Conservation (phyloP, 1,140 invertebrate genomes). For the Eubasilissa regina region DNA sequence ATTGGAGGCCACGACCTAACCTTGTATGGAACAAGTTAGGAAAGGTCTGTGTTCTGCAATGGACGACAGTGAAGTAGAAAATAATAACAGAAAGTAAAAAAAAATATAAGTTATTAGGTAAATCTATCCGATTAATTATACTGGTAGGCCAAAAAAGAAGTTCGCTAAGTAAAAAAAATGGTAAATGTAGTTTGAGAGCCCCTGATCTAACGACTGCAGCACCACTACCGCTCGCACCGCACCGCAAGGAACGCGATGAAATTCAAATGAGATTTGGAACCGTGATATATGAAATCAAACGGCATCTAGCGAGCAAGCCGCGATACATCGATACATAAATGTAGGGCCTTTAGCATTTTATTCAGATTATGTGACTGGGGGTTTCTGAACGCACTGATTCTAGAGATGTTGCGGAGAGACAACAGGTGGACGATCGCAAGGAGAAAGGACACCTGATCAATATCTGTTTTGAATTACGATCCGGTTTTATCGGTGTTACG, state of each 20-base stretch:
- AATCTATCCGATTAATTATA: no score
- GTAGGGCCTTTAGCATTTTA: constrained; percentile 53
- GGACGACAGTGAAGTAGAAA: no score
- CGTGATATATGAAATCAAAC: constrained; percentile 59
- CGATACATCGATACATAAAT: constrained; percentile 52
- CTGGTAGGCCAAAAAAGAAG: no score
- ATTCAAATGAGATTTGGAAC: constrained; percentile 56
- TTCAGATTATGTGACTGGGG: constrained; percentile 47
- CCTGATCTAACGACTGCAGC: constrained; percentile 18
- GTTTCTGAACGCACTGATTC: constrained; percentile 45
- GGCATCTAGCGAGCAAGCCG: constrained; percentile 36
- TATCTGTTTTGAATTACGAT: constrained; percentile 32
- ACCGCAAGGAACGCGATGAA: constrained; percentile 44
- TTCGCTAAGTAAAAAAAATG: no score
- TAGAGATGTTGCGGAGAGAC: constrained; percentile 43
- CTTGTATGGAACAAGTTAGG: no score
- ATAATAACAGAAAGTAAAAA: no score
- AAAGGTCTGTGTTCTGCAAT: no score
- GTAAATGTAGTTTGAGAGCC: constrained; percentile 30
- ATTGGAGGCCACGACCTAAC: no score
- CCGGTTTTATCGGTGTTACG: constrained; percentile 19
- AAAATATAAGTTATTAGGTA: no score
- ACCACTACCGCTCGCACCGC: background rate
- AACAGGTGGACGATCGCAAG: constrained; percentile 14
- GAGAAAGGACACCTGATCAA: constrained; percentile 19